A percentile compares a stretch with the other conserved stretches of the same genome.
These are phyloP conservation scores for Baryphthengus martii DNA, from an alignment of 2,113 vertebrate species.

Conservation along the genomic window DNA sequence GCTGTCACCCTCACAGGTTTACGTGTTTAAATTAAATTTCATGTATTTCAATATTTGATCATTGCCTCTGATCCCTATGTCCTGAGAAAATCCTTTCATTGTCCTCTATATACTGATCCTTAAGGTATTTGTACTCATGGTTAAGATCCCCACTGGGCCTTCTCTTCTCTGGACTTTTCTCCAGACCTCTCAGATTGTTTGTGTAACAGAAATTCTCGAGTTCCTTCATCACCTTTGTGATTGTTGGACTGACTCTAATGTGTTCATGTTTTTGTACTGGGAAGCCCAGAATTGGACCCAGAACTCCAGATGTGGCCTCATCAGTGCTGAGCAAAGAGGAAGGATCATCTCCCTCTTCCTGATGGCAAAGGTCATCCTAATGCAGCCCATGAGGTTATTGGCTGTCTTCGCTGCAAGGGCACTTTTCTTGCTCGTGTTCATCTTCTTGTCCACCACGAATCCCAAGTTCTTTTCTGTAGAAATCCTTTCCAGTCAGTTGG, in stretches of 20 bases:
- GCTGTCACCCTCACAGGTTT: too few relatives aligned
- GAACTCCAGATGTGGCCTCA: neutral
- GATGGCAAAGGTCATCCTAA: neutral
- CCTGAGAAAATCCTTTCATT: neutral
- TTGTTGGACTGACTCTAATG: neutral
- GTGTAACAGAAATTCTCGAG: neutral
- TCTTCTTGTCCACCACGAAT: neutral
- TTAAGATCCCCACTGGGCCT: neutral
- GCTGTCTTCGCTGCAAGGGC: neutral
- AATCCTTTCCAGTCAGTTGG: neutral
- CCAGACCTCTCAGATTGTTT: neutral
- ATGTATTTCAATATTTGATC: neutral
- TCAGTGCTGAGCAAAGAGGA: neutral
- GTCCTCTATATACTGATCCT: accelerated
- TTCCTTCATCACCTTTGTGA: neutral
- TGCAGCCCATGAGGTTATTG: neutral
- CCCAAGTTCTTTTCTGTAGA: neutral
- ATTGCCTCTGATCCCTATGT: neutral
- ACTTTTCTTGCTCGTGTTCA: neutral
- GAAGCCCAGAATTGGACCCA: neutral
- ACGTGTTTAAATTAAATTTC: neutral
- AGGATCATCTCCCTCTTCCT: neutral
- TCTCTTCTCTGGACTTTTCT: neutral
- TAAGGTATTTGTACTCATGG: neutral
- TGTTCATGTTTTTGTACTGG: neutral